These are phyloP conservation scores for Coecobrya sp. DNA, from an alignment of 2,888 invertebrate genomes.

Conservation along the genomic window DNA sequence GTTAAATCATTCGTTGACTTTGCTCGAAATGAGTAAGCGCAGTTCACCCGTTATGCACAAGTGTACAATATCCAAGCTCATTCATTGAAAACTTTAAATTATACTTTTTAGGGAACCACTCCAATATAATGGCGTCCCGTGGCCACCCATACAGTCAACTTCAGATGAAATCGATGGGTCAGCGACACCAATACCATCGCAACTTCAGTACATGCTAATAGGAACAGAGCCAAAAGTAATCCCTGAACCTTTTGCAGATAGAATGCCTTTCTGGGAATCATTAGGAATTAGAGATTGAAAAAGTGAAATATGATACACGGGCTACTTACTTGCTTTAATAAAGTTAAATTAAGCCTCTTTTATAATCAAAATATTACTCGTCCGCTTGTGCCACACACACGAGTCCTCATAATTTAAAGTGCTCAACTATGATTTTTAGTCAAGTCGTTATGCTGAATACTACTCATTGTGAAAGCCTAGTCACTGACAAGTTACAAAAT, in stretches of 20 bases:
- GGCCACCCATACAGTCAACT: constrained; percentile 65
- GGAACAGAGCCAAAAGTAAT: constrained; percentile 62
- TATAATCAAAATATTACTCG: no score
- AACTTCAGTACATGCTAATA: constrained; percentile 72
- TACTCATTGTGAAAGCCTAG: no score
- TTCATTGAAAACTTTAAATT: neutral
- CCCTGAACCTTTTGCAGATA: constrained; percentile 70
- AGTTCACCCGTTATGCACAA: neutral
- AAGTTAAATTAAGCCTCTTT: no score
- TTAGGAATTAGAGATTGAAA: constrained; percentile 54
- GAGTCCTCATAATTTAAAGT: no score
- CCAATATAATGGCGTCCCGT: constrained; percentile 66
- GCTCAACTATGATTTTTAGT: no score
- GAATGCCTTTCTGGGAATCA: constrained; percentile 72
- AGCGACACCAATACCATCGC: neutral
- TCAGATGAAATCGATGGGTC: neutral
- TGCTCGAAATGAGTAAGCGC: constrained; percentile 72
- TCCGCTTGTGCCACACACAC: no score
- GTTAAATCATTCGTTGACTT: constrained; percentile 77
- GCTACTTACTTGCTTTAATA: no score
- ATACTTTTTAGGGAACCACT: constrained; percentile 64
- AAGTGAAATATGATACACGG: neutral
- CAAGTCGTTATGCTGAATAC: no score
- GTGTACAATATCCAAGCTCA: neutral
- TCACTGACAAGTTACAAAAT: no score